Evolutionary conservation across 2,113 vertebrate species (phyloP), one percentile per base, ranked within the genome.

Genomic region (Amphilophus citrinellus): DNA sequence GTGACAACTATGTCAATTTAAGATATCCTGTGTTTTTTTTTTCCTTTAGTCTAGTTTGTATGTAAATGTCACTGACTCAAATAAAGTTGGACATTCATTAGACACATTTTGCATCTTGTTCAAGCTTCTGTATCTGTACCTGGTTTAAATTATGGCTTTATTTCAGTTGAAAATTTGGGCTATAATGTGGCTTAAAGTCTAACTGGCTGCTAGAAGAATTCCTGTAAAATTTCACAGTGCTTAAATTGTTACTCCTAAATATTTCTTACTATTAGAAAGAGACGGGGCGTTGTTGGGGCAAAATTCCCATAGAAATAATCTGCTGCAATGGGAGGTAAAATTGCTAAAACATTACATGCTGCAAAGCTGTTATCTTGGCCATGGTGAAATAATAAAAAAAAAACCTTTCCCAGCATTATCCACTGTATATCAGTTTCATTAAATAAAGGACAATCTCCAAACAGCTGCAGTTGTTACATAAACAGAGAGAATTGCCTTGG

Each of bases 401-500:
- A 35, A 35, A 35, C 6, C 2, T 10, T 56, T 73, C 47, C 47
- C 47, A 56, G 68, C 47, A 56, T 35, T 73, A 56, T 73, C 68
- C 13, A 11, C 18, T 73, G 27, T n/a, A 35, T 50, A 56, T 73
- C 11, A 10, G 7, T 56, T 73, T 73, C 47, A 73, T 73, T 56
- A 56, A 56, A 73, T 53, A 73, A 73, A 73, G 18, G 10, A 30
- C 68, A 56, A 56, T 32, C 47, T 73, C 68, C 68, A 73, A 53
- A 73, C 47, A 73, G 27, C 47, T 73, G 68, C 24, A 73, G 32
- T 73, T 73, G 47, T 73, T 73, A 73, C 27, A 56, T 73, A 56
- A 71, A 53, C 24, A 32, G 10, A 73, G 27, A 73, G 68, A 73
- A 73, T 56, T 56, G 68, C 27, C 53, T 73, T 73, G 44, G 44